phyloP scores from a whole-genome alignment of 2,797 vertebrate genomes.

The Coccyzus lansbergi region DNA sequence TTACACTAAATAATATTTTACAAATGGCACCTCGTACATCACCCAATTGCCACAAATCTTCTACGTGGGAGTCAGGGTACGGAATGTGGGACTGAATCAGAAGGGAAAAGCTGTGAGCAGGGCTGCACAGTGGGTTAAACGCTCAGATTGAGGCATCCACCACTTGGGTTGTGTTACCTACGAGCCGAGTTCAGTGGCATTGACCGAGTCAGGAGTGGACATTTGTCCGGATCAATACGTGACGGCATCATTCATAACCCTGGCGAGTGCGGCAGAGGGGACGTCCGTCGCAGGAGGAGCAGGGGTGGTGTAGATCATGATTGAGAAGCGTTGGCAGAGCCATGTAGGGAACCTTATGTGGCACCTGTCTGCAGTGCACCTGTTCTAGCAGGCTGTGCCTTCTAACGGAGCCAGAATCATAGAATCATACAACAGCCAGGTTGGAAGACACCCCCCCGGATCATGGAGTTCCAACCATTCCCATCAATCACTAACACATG shows the following conservation, averaged over 20 bases:
- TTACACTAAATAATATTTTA: constrained; percentile 87
- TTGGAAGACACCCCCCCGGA: no score
- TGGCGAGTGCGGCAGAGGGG: not conserved
- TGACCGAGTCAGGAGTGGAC: not conserved
- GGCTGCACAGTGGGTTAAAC: constrained; percentile 24
- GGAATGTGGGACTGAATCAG: constrained; percentile 65
- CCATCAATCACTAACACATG: no score
- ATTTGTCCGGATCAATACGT: constrained; percentile 23
- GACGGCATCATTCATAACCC: constrained; percentile 40
- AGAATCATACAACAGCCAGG: no score
- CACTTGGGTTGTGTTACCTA: not conserved
- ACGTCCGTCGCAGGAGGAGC: constrained; percentile 37
- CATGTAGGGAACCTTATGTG: constrained; percentile 33
- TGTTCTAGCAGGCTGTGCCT: constrained; percentile 58
- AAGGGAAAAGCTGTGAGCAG: constrained; percentile 35
- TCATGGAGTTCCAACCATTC: no score
- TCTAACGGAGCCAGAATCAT: constrained; percentile 23
- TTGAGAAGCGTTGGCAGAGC: constrained; percentile 48
- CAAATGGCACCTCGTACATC: constrained; percentile 82
- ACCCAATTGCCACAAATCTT: constrained; percentile 80
- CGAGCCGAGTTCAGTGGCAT: not conserved
- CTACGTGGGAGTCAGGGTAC: constrained; percentile 73
- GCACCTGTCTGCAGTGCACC: constrained; percentile 60
- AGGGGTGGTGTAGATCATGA: constrained; percentile 43
- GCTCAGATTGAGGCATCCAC: not conserved